Percentiles rank a stretch among this genome's conserved stretches.
These are phyloP conservation scores for Synanthedon tipuliformis DNA, from an alignment of 2,888 invertebrate species.

Conservation along the genomic window DNA sequence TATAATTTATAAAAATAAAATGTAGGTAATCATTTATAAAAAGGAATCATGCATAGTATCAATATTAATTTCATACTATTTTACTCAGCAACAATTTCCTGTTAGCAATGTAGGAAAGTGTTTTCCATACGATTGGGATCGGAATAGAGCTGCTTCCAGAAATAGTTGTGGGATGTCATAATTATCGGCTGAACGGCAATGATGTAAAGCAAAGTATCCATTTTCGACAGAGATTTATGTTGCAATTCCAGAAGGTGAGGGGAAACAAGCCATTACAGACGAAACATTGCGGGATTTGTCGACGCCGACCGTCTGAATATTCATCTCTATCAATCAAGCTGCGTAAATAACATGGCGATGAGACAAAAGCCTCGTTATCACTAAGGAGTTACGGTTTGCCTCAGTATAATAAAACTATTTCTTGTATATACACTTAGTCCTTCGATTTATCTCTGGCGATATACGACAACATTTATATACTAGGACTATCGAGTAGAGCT, in stretches of 20 bases:
- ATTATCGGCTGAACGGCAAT: slow-evolving; percentile 24
- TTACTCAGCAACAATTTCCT: too few relatives aligned
- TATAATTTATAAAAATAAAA: too few relatives aligned
- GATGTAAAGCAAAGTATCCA: slow-evolving; percentile 31
- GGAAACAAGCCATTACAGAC: slow-evolving; percentile 29
- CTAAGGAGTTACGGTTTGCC: slow-evolving; percentile 28
- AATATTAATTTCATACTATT: too few relatives aligned
- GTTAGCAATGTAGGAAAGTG: too few relatives aligned
- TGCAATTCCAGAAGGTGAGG: slow-evolving; percentile 39
- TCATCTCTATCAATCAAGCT: slow-evolving; percentile 53
- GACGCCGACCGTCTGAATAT: slow-evolving; percentile 38
- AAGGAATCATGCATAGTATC: too few relatives aligned
- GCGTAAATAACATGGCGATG: slow-evolving; percentile 40
- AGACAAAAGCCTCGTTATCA: slow-evolving; percentile 35
- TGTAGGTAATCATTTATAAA: too few relatives aligned
- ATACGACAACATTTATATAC: too few relatives aligned
- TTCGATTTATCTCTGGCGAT: not conserved
- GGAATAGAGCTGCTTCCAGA: not conserved
- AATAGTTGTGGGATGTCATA: not conserved
- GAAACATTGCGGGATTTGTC: slow-evolving; percentile 35
- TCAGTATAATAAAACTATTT: slow-evolving; percentile 25
- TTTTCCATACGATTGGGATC: not conserved
- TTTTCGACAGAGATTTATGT: slow-evolving; percentile 44
- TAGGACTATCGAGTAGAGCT: too few relatives aligned
- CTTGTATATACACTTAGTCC: slow-evolving; percentile 10